Percentiles rank a stretch among this genome's conserved stretches.
Evolutionary conservation across 2,888 invertebrate species (phyloP).

Genomic region (Erebia palarica): DNA sequence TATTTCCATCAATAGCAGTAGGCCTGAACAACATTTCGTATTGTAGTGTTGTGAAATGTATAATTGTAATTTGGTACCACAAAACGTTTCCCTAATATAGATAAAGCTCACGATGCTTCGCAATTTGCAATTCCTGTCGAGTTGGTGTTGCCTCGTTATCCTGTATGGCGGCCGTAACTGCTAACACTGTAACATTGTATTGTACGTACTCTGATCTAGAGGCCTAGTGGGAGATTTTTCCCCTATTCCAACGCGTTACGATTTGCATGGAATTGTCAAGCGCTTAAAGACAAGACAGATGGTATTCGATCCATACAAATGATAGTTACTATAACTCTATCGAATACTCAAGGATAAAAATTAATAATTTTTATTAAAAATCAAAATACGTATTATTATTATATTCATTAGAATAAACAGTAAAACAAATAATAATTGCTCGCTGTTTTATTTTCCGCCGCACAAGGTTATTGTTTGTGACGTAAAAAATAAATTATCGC

Average conservation of each 20-base stretch:
- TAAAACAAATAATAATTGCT: constrained; percentile 48
- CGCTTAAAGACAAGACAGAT: too few species aligned
- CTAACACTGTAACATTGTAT: background rate
- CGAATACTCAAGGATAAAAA: too few species aligned
- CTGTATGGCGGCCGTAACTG: background rate
- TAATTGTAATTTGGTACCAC: too few species aligned
- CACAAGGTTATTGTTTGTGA: constrained; percentile 53
- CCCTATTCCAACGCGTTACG: too few species aligned
- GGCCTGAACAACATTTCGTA: too few species aligned
- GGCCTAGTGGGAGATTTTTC: too few species aligned
- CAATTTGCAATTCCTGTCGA: background rate
- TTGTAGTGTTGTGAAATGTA: too few species aligned
- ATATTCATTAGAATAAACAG: constrained; percentile 40
- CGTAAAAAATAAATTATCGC: constrained; percentile 65
- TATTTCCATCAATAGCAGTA: too few species aligned
- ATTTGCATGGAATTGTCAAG: too few species aligned
- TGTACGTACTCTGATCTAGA: too few species aligned
- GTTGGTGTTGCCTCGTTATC: background rate
- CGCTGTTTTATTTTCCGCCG: constrained; percentile 50
- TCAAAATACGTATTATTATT: background rate
- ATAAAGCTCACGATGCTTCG: background rate
- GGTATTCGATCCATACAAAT: too few species aligned
- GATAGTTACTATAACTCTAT: too few species aligned
- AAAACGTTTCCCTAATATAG: background rate
- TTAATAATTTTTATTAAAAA: background rate